Conservation (phyloP, 2,888 invertebrate genomes). For the Colletes collaris region DNA sequence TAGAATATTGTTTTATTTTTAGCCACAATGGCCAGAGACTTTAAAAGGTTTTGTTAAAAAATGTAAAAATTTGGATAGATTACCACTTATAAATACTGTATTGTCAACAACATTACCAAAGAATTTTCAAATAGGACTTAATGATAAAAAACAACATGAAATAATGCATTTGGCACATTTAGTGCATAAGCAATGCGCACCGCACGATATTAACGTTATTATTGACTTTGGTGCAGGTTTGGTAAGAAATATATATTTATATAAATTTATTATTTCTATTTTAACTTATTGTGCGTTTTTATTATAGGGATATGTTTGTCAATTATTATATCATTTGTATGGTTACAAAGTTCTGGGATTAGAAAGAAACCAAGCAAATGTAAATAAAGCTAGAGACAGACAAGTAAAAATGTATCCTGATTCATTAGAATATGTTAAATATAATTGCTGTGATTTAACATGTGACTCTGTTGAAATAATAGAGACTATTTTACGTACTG, state of each 20-base stretch:
- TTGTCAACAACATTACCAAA: conserved; percentile 71
- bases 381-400: conserved; percentile 85
- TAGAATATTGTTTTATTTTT: conserved; percentile 9
- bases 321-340: conserved; percentile 86
- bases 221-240: conserved; percentile 91
- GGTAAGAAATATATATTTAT: conserved; percentile 83
- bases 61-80: conserved; percentile 72
- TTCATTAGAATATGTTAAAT: conserved; percentile 85
- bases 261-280: conserved; percentile 14
- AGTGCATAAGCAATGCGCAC: conserved; percentile 84
- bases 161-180: conserved; percentile 86
- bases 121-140: conserved; percentile 82
- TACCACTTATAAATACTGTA: conserved; percentile 68
- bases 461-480: conserved; percentile 84
- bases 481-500: conserved; percentile 80
- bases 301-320: conserved; percentile 89
- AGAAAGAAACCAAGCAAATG: conserved; percentile 86
- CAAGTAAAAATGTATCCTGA: conserved; percentile 85
- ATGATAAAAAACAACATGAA: conserved; percentile 89
- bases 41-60: conserved; percentile 81
- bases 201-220: conserved; percentile 84
- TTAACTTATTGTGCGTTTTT: neutral
- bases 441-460: conserved; percentile 85
- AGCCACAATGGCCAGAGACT: conserved; percentile 79
- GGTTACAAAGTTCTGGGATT: conserved; percentile 87